These are phyloP conservation scores for Halcyon smyrnensis DNA, from an alignment of 2,797 vertebrate genomes.

Conservation along the genomic window DNA sequence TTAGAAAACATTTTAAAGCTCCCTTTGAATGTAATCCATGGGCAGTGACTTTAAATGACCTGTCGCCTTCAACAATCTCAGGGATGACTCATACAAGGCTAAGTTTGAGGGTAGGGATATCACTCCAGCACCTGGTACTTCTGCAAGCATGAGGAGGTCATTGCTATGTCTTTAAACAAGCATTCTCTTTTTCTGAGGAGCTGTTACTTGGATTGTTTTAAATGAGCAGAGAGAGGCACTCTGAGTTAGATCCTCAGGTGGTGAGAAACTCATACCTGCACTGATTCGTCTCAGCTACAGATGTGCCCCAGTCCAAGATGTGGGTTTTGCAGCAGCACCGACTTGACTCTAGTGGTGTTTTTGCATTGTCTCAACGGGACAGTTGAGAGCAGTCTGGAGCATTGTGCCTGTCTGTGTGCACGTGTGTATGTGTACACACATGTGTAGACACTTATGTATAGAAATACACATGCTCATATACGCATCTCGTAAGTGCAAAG, in stretches of 20 bases:
- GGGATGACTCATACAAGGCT: conserved; percentile 25
- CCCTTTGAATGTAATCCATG: conserved; percentile 12
- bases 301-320: neutral
- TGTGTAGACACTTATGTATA: fast-evolving
- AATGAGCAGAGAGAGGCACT: neutral
- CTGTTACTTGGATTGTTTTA: neutral
- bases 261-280: neutral
- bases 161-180: neutral
- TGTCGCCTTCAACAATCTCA: conserved; percentile 29
- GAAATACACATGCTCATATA: fast-evolving
- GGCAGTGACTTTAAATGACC: conserved; percentile 43
- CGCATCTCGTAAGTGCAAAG: neutral
- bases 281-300: neutral
- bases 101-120: conserved; percentile 26
- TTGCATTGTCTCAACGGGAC: neutral
- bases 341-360: neutral
- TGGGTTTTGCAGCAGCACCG: neutral
- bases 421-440: neutral
- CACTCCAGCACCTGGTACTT: neutral
- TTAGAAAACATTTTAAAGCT: conserved; percentile 69
- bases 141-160: neutral
- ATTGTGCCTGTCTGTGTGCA: neutral
- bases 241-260: neutral
- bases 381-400: neutral
- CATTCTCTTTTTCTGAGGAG: neutral